Evolutionary conservation across 2,888 invertebrate species (phyloP), one percentile per base, ranked within the genome.

Genomic region (Selenia dentaria): DNA sequence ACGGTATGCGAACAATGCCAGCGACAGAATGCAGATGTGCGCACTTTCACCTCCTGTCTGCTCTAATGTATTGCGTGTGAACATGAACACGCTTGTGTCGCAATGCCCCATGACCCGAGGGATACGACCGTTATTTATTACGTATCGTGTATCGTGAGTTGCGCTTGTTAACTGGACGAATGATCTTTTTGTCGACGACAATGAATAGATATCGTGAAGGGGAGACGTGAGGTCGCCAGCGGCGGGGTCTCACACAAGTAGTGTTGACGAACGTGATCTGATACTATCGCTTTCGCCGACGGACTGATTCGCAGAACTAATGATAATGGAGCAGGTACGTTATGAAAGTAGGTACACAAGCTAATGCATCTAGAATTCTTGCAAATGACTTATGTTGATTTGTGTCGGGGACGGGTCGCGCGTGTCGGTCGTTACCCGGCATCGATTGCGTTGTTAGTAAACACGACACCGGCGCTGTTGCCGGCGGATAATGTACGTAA

Each of bases 391-490:
- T 41, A 44, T 54, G 45, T 52, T 41, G 54, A 33, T 42, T 34
- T 41, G 45, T 54, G 45, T 52, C 59, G 54, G 31, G 46, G 38
- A 43, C 41, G 52, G 26, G 38, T 34, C 41, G 46, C 49, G 58
- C 55, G 60, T 44, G 57, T 67, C 72, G 74, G 73, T 67, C 67
- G 79, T 57, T 66, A 66, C 57, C 75, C 75, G 74, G 65, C 70
- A 76, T 80, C 79, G 82, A 79, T 75, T 74, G 79, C 68, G 63
- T 70, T 88, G 87, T 89, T 88, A 83, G 87, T 88, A 87, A 89
- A 87, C 87, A 87, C 74, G 72, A 74, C 64, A 57, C 65, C 56
- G 51, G 48, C 40, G 37, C 8, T 1, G 24, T 9, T 44, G 50
- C 33, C 36, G 49, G 32, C 16, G 22, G 29, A 24, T 33, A 32